These are phyloP conservation scores for Benthochromis sp. DNA, from an alignment of 2,113 vertebrate genomes.

Conservation along the genomic window DNA sequence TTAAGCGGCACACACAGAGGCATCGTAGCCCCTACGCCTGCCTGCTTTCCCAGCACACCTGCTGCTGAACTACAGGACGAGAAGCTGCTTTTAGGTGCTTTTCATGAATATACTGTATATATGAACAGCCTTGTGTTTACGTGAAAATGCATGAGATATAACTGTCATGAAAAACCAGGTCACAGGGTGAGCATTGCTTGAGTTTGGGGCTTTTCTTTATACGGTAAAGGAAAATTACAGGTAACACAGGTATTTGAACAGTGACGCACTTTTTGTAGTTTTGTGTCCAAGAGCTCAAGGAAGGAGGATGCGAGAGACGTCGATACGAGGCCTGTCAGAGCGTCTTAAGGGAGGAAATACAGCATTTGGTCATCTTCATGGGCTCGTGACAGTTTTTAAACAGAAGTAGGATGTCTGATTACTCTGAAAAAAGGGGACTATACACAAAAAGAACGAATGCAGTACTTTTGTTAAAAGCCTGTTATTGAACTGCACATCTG, in stretches of 20 bases:
- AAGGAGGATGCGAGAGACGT: neutral
- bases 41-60: neutral
- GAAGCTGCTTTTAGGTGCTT: neutral
- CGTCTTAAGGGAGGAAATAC: neutral
- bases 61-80: neutral
- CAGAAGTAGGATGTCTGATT: fast-evolving
- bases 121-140: neutral
- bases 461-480: neutral
- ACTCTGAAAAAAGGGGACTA: neutral
- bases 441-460: neutral
- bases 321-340: neutral
- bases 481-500: neutral
- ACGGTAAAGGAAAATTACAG: neutral
- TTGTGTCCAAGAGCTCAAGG: neutral
- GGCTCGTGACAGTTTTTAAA: neutral
- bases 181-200: neutral
- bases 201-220: neutral
- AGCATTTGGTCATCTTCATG: neutral
- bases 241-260: neutral
- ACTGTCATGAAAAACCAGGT: neutral
- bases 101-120: neutral
- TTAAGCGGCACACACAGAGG: neutral
- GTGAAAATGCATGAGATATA: neutral
- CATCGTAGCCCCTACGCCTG: neutral
- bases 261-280: neutral